Base-by-base conservation (phyloP, 1,140 invertebrate genomes). In the Drosophila bocqueti region DNA sequence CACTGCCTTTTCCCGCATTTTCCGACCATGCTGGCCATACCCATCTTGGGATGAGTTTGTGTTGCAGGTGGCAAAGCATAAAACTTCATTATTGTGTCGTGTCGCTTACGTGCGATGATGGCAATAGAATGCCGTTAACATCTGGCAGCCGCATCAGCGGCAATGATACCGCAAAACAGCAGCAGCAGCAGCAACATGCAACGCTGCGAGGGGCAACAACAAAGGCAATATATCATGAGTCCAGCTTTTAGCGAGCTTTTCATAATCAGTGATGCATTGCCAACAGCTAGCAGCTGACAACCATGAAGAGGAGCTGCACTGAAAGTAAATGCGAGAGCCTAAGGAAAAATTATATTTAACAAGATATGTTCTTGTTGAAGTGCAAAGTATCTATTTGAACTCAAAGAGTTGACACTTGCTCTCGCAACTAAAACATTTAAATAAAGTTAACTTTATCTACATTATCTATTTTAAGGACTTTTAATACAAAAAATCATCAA, bases 181-280 rank as follows among this genome's bases (percentile, higher is more conserved):
- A 83, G 49, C 81, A 84, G n/a, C 58, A 68, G n/a, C 52, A 60
- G 38, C 61, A 62, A 45, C 77, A 47, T 64, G 43, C 57, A 58
- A 40, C 54, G 42, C 47, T 47, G 38, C 54, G 46, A 62, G 50
- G 57, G 52, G 40, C 69, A 73, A 61, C 76, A 80, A 80, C 76
- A 79, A 84, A 74, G 72, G 84, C 85, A 84, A 90, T 89, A 89
- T 90, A 87, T 89, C 85, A 90, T 57, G 67, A 76, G 85, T 89
- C 85, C 85, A 89, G 85, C 85, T 89, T 89, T 89, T 90, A 89
- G 85, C 85, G 75, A 89, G 85, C 85, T 89, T 89, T 89, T 89
- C 85, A 89, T 90, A 89, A 89, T 90, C 81, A 89, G 85, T 89
- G 85, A 90, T 89, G 85, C 85, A 89, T 89, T 90, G 85, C 85